A percentile compares a stretch with the other conserved stretches of the same genome.
Evolutionary conservation across 2,888 invertebrate species (phyloP).

Genomic region (Hydraecia micacea): DNA sequence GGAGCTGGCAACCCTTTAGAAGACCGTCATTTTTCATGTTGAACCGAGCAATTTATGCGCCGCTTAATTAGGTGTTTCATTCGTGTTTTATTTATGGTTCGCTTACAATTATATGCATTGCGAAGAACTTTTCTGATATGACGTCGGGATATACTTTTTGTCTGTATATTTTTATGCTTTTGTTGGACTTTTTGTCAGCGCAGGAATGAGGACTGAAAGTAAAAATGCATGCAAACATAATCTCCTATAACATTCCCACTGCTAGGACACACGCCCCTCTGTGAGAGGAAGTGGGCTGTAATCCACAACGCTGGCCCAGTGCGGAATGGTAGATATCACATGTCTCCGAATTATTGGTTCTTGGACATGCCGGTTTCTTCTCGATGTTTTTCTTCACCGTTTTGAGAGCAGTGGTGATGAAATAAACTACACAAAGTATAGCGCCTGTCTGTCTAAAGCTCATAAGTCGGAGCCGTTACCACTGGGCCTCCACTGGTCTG

Average conservation of each 20-base stretch:
- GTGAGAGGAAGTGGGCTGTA: neutral
- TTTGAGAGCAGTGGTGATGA: neutral
- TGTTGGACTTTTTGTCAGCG: neutral
- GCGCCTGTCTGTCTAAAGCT: neutral
- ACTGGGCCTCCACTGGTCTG: neutral
- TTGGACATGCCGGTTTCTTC: neutral
- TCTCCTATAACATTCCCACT: neutral
- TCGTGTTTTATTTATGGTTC: slow-evolving; percentile 65
- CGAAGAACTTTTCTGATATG: slow-evolving; percentile 39
- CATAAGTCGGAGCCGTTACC: neutral
- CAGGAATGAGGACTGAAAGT: neutral
- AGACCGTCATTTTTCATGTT: slow-evolving; percentile 63
- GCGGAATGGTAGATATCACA: neutral
- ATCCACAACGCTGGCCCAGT: neutral
- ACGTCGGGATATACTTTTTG: slow-evolving; percentile 16
- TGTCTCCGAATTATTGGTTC: neutral
- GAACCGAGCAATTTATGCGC: slow-evolving; percentile 65
- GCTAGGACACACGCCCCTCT: neutral
- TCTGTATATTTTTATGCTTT: slow-evolving; percentile 15
- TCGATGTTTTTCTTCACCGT: too few species aligned
- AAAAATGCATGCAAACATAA: neutral
- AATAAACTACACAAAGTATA: neutral
- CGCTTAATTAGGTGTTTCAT: slow-evolving; percentile 63
- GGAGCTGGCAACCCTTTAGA: slow-evolving; percentile 58
- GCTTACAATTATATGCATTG: slow-evolving; percentile 63